Evolutionary conservation across 2,113 vertebrate species (phyloP).

Genomic region (Sceloporus undulatus): DNA sequence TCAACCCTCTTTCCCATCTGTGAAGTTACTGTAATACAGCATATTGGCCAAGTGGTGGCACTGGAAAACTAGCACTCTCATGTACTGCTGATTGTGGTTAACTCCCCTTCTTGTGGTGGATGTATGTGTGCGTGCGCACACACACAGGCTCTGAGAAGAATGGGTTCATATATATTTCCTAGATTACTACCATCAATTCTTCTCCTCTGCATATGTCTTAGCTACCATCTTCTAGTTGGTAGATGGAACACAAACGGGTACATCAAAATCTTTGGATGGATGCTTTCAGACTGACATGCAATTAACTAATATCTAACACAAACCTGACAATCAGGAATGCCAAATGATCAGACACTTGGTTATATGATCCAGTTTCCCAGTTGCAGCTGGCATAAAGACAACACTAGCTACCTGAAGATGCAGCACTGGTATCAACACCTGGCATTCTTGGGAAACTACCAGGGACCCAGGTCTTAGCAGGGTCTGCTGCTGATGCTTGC

Average conservation of each 20-base stretch:
- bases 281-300: not conserved
- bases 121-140: too few species aligned
- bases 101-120: not conserved
- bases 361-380: not conserved
- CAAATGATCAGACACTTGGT: not conserved
- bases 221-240: not conserved
- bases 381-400: not conserved
- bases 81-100: not conserved
- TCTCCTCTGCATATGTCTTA: not conserved
- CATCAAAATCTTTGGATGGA: not conserved
- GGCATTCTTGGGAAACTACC: not conserved
- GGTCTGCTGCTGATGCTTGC: not conserved
- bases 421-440: not conserved
- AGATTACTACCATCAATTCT: not conserved
- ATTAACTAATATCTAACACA: not conserved
- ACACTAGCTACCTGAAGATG: not conserved
- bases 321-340: not conserved
- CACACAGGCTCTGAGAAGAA: not conserved
- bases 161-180: not conserved
- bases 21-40: not conserved
- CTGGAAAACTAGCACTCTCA: not conserved
- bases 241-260: not conserved
- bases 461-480: not conserved
- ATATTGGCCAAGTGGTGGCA: slow-evolving; percentile 6
- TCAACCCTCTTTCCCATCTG: not conserved